phyloP scores from a whole-genome alignment of 2,113 vertebrate genomes.

The Accipiter cooperii region DNA sequence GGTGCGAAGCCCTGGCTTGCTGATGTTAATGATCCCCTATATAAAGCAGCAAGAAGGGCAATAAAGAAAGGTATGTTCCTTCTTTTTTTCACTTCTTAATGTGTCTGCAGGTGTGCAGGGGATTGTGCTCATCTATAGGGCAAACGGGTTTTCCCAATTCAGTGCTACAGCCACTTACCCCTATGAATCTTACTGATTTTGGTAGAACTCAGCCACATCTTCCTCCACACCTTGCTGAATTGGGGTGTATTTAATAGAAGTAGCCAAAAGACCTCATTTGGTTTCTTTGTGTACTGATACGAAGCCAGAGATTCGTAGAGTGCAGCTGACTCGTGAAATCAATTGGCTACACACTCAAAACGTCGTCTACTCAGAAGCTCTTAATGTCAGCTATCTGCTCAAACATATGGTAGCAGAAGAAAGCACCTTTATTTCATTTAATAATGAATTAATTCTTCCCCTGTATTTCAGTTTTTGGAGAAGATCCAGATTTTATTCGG shows the following conservation, averaged over 20 bases:
- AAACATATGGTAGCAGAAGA: not conserved
- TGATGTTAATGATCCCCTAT: constrained; percentile 68
- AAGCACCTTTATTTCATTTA: not conserved
- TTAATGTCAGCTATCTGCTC: not conserved
- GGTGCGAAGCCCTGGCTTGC: constrained; percentile 82
- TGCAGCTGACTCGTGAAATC: not conserved
- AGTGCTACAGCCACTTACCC: not conserved
- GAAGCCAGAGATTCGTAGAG: not conserved
- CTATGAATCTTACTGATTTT: not conserved
- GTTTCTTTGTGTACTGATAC: not conserved
- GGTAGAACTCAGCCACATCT: not conserved
- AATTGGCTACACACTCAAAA: not conserved
- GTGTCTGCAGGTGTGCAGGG: not conserved
- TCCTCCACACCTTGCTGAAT: not conserved
- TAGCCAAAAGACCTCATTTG: not conserved
- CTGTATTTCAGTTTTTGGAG: constrained; percentile 73
- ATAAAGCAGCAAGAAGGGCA: constrained; percentile 81
- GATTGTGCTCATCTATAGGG: not conserved
- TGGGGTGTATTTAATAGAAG: not conserved
- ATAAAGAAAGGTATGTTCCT: constrained; percentile 75
- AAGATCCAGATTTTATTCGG: constrained; percentile 73
- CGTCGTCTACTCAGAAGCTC: not conserved
- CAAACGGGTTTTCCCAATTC: not conserved
- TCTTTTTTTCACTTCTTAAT: not conserved
- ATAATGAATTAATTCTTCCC: not conserved